phyloP scores from a whole-genome alignment of 2,797 vertebrate species.

The Vireo griseus region DNA sequence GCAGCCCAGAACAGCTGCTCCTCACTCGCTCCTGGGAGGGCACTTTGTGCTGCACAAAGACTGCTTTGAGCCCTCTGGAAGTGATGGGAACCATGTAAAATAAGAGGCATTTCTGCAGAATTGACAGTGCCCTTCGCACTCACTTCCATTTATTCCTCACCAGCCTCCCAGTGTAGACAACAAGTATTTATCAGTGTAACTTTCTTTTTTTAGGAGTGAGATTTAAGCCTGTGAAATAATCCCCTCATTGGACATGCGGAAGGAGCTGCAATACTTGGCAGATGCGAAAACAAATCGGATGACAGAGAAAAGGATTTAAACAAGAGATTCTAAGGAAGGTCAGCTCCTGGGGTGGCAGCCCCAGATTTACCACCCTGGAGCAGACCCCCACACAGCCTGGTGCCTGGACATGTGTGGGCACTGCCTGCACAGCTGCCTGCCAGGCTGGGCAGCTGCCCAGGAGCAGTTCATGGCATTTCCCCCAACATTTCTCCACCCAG shows the following conservation, averaged over 20 bases:
- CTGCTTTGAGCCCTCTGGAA: background rate
- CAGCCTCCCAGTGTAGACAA: background rate
- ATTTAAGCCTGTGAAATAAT: constrained; percentile 6
- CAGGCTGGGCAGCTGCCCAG: background rate
- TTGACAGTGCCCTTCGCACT: constrained; percentile 11
- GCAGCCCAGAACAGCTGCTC: background rate
- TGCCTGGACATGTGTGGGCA: background rate
- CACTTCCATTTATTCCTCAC: constrained; percentile 2
- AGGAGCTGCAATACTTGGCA: background rate
- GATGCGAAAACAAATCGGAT: background rate
- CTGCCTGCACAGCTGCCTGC: background rate
- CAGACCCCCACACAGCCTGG: background rate
- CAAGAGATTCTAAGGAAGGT: background rate
- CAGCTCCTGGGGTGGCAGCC: background rate
- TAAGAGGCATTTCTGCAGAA: constrained; percentile 2
- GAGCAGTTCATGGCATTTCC: background rate
- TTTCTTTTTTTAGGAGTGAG: constrained; percentile 16
- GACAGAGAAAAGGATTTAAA: background rate
- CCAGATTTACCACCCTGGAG: background rate
- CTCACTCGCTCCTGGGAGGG: fast-evolving
- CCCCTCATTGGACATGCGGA: constrained; percentile 1
- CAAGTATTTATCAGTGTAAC: constrained; percentile 25
- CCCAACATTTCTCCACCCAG: background rate
- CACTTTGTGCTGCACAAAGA: background rate
- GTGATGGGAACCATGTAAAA: background rate